Base-by-base conservation (phyloP, 2,113 vertebrate species). In the Cyprinodon variegatus region DNA sequence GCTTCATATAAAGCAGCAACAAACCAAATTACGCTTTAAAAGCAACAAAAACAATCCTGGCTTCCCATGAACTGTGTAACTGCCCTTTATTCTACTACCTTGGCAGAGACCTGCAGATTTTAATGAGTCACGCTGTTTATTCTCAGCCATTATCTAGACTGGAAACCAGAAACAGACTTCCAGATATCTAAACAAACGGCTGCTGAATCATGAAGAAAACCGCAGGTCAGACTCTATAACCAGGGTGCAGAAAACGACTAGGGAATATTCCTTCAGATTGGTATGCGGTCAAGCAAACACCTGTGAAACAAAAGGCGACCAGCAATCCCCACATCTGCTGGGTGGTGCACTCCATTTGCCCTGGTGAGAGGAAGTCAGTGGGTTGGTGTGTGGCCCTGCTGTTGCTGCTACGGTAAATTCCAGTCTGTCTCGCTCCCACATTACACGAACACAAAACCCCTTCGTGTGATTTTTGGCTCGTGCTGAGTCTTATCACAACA, bases 391-490 rank as follows among this genome's bases (percentile, higher is more conserved):
- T 84, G 87, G 79, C 69, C 85, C 83, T 2, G 10, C 65, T 82
- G 71, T 75, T 72, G 67, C 65, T 73, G 67, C 65, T 65, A 57
- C 69, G 37, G 61, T 73, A 73, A 81, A 87, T 74, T 90, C 77
- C 84, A 88, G 76, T 61, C 62, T 1, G 65, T 88, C 81, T 70
- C 70, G 72, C 64, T 91, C 83, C 79, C 67, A 86, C 70, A 74
- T 89, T 77, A 84, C 80, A 78, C 43, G 37, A 86, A 86, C 79
- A 89, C 73, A 86, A 88, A 88, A 88, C 76, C 77, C 88, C 89
- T 82, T 75, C 86, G 78, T 90, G 86, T 82, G 87, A 90, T 84
- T 86, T 69, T 86, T 87, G 86, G 85, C 83, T 86, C 64, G 63
- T 59, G 72, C 64, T 78, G 57, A 36, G 61, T 70, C 81, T 87